These are phyloP conservation scores for Chondrilla cf. caribensis DNA, from an alignment of 37 sponge, comb jelly and placozoan species.

Conservation along the genomic window DNA sequence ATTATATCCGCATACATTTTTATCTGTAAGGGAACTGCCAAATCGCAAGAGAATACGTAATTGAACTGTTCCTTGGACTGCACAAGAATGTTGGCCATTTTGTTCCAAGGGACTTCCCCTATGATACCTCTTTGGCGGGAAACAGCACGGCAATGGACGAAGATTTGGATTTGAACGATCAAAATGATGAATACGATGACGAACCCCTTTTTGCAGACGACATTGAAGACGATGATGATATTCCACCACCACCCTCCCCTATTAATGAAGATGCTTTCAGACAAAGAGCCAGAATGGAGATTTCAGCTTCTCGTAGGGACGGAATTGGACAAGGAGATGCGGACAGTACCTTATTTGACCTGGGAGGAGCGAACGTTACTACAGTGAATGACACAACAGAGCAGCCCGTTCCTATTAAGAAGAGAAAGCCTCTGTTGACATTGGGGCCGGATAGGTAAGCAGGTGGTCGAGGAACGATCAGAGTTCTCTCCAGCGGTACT, in stretches of 20 bases:
- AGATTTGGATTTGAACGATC: neutral
- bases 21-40: slow-evolving; percentile 68
- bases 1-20: slow-evolving; percentile 66
- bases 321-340: neutral
- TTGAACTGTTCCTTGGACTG: slow-evolving; percentile 69
- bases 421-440: slow-evolving; percentile 59
- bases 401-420: slow-evolving; percentile 38
- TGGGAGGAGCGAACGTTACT: neutral
- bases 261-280: slow-evolving; percentile 22
- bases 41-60: slow-evolving; percentile 78
- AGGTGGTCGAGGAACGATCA: too few species aligned
- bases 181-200: slow-evolving; percentile 34
- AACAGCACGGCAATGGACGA: neutral
- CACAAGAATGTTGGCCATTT: slow-evolving; percentile 69
- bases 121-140: neutral
- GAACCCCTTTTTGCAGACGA: slow-evolving; percentile 86
- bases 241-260: slow-evolving; percentile 72
- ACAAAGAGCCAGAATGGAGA: neutral
- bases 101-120: neutral
- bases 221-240: slow-evolving; percentile 52
- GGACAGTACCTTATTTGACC: neutral
- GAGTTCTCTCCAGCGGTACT: too few species aligned
- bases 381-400: neutral
- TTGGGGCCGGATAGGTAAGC: slow-evolving; percentile 48
- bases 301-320: neutral